Evolutionary conservation across 2,113 vertebrate species (phyloP).

Genomic region (Aspidoscelis tigris): DNA sequence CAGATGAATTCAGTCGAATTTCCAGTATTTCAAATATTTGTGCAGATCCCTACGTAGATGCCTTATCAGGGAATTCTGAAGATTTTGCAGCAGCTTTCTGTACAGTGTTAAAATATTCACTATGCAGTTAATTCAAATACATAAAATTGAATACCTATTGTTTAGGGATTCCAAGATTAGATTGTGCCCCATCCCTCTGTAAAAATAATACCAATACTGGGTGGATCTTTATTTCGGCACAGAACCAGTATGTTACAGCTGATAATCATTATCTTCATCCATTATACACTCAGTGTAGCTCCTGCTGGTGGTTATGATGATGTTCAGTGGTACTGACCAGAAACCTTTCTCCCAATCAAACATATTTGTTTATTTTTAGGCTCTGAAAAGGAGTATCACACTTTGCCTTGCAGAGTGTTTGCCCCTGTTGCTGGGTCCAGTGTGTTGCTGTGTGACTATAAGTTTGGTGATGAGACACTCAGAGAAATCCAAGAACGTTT

Average conservation of each 20-base stretch:
- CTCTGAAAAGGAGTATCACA: constrained; percentile 69
- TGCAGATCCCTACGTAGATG: background rate
- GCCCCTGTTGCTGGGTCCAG: constrained; percentile 73
- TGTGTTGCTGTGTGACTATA: constrained; percentile 81
- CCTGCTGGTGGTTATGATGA: background rate
- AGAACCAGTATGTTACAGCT: background rate
- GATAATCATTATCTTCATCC: no score
- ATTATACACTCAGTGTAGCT: background rate
- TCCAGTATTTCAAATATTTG: no score
- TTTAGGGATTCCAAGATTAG: background rate
- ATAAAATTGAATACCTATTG: background rate
- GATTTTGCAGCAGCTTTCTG: background rate
- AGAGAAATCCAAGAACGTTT: constrained; percentile 79
- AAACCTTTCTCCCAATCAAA: background rate
- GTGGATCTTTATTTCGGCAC: background rate
- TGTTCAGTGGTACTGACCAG: background rate
- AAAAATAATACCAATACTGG: background rate
- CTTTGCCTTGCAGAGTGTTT: constrained; percentile 81
- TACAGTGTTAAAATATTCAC: no score
- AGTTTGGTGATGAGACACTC: constrained; percentile 77
- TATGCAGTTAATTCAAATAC: background rate
- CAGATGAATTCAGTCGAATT: no score
- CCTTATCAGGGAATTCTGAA: background rate
- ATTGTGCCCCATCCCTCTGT: background rate
- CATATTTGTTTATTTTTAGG: constrained; percentile 45